These are phyloP conservation scores for Tenodera sinensis DNA, from an alignment of 2,888 invertebrate genomes.

Conservation along the genomic window DNA sequence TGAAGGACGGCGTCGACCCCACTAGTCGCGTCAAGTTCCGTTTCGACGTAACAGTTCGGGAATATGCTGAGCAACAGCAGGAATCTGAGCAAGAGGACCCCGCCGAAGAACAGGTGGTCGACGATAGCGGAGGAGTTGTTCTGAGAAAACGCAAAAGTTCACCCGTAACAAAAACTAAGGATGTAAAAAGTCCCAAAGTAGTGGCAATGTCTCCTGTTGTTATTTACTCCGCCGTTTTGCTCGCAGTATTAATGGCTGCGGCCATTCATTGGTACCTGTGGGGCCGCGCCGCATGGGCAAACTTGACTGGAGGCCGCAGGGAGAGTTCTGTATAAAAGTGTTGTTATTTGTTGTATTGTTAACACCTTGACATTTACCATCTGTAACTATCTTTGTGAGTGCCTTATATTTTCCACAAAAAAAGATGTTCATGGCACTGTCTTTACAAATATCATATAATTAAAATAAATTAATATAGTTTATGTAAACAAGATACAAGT, in stretches of 20 bases:
- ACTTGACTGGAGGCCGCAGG: not conserved
- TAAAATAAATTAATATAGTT: no score
- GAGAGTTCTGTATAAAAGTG: not conserved
- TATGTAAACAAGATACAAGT: no score
- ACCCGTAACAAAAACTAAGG: not conserved
- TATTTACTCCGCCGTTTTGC: not conserved
- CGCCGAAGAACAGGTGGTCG: not conserved
- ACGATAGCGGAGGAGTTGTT: not conserved
- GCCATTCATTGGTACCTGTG: not conserved
- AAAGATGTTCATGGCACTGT: no score
- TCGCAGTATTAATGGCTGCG: not conserved
- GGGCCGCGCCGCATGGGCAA: not conserved
- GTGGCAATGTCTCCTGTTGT: not conserved
- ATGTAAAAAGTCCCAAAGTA: not conserved
- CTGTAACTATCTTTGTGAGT: no score
- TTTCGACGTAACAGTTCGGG: slow-evolving; percentile 53
- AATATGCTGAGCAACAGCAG: slow-evolving; percentile 38
- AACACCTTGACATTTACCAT: no score
- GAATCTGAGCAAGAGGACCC: not conserved
- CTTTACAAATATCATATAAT: no score
- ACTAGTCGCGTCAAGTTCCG: slow-evolving; percentile 50
- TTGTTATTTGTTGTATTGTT: not conserved
- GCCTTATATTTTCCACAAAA: no score
- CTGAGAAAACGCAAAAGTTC: not conserved
- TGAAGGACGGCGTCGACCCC: slow-evolving; percentile 4